Evolutionary conservation across 2,113 vertebrate species (phyloP).

Genomic region (Tragelaphus imberbis): DNA sequence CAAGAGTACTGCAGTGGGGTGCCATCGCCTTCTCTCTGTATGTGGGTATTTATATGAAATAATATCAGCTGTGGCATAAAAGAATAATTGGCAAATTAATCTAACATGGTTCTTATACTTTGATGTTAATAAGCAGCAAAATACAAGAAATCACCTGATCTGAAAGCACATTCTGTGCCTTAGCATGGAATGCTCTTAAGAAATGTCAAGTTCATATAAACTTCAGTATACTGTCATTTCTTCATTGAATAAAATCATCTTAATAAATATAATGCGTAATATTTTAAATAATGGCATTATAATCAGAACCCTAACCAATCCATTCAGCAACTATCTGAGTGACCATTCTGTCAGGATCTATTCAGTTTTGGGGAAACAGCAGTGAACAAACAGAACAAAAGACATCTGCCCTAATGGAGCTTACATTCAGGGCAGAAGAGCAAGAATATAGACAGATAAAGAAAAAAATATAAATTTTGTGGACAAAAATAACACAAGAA

Average conservation of each 20-base stretch:
- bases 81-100: conserved; percentile 13
- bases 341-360: not conserved
- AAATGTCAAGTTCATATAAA: conserved; percentile 16
- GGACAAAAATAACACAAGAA: not conserved
- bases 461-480: not conserved
- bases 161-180: not conserved
- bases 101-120: not conserved
- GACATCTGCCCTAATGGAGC: not conserved
- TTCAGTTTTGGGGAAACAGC: not conserved
- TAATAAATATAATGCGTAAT: not conserved
- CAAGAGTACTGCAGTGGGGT: too few species aligned
- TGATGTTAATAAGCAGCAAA: not conserved
- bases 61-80: not conserved
- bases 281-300: not conserved
- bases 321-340: not conserved
- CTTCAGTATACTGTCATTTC: not conserved
- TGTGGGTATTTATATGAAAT: not conserved
- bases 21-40: not conserved
- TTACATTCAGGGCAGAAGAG: not conserved
- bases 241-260: not conserved
- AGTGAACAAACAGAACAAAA: not conserved
- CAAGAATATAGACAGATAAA: not conserved
- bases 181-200: not conserved
- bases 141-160: not conserved
- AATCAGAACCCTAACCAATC: not conserved